Evolutionary conservation across 2,888 invertebrate genomes (phyloP).

Genomic region (Micropterix aruncella): DNA sequence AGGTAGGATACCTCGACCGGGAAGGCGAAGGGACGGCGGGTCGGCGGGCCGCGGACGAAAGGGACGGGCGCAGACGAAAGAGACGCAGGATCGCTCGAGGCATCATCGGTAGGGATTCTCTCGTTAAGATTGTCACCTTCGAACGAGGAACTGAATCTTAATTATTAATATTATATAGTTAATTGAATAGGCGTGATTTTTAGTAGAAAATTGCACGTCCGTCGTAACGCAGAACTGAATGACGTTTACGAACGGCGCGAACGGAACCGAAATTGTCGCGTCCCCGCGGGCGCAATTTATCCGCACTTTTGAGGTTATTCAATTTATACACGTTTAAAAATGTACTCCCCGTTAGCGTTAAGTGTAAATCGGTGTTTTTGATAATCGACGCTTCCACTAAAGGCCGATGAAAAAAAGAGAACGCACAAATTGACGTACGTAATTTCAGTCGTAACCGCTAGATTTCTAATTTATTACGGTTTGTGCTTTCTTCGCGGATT

Average conservation of each 20-base stretch:
- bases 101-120: background rate
- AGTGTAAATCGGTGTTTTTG: too few relatives aligned
- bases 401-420: background rate
- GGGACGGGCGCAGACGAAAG: too few relatives aligned
- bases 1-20: too few relatives aligned
- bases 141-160: background rate
- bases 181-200: background rate
- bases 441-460: background rate
- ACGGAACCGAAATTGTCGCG: too few relatives aligned
- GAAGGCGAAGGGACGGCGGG: too few relatives aligned
- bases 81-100: too few relatives aligned
- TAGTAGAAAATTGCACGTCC: background rate
- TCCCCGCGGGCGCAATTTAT: too few relatives aligned
- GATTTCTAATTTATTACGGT: too few relatives aligned
- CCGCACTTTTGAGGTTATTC: too few relatives aligned
- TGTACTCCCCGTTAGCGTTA: background rate
- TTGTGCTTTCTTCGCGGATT: background rate
- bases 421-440: background rate
- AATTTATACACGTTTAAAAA: background rate
- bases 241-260: too few relatives aligned
- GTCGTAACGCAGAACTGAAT: background rate
- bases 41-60: too few relatives aligned
- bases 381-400: background rate
- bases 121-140: background rate
- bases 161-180: background rate